Percentiles rank a stretch among this genome's conserved stretches.
Evolutionary conservation across 2,888 invertebrate species (phyloP).

Genomic region (Proisotoma minuta): DNA sequence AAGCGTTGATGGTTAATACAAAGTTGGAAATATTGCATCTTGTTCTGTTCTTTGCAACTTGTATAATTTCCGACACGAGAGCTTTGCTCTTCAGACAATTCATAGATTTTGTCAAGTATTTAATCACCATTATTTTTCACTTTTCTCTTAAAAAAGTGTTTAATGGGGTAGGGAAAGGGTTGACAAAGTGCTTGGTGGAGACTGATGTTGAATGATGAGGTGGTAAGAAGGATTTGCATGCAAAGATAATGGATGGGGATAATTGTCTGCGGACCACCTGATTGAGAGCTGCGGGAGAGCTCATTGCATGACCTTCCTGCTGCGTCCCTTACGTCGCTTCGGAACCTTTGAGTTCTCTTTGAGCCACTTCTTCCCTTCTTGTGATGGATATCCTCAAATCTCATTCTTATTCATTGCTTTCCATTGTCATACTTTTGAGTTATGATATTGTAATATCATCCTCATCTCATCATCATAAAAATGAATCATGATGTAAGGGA

Average conservation of each 20-base stretch:
- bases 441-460: conserved; percentile 8
- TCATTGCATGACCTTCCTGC: conserved; percentile 20
- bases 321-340: conserved; percentile 13
- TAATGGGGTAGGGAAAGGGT: too few species aligned
- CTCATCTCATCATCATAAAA: too few species aligned
- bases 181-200: background rate
- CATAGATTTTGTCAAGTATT: too few species aligned
- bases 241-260: conserved; percentile 9
- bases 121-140: too few species aligned
- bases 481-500: too few species aligned
- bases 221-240: background rate
- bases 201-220: background rate
- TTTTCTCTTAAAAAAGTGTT: too few species aligned
- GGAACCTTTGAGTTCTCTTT: conserved; percentile 17
- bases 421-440: background rate
- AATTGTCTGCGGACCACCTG: conserved; percentile 21
- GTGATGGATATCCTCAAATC: conserved; percentile 9
- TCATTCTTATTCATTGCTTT: conserved; percentile 19
- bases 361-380: conserved; percentile 5
- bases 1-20: too few species aligned
- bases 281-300: conserved; percentile 12
- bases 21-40: too few species aligned
- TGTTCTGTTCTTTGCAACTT: too few species aligned
- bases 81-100: too few species aligned
- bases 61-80: too few species aligned